Conservation (phyloP, 2,797 vertebrate genomes). For the Coendou prehensilis region DNA sequence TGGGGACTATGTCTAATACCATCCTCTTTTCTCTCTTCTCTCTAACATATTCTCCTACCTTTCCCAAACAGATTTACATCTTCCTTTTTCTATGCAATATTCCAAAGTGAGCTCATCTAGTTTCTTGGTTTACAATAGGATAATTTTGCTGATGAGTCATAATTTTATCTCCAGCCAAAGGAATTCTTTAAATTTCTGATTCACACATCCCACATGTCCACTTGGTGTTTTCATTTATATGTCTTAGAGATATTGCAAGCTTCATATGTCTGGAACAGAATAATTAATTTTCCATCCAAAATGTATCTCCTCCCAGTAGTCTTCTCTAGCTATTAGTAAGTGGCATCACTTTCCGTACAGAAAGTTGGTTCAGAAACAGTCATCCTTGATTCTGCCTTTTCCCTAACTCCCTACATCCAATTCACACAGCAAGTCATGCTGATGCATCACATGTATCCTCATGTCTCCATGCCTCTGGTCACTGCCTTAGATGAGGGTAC, state of each 20-base stretch:
- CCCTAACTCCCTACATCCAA: background rate
- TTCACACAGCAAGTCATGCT: background rate
- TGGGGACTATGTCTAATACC: conserved; percentile 3
- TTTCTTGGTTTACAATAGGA: conserved; percentile 55
- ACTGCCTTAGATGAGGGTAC: background rate
- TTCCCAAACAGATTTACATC: background rate
- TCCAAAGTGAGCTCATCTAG: conserved; percentile 8
- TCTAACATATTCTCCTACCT: conserved; percentile 6
- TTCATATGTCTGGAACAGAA: conserved; percentile 58
- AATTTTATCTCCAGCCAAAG: conserved; percentile 54
- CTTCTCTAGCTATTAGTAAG: background rate
- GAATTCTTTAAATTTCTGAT: conserved; percentile 52
- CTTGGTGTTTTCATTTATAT: conserved; percentile 51
- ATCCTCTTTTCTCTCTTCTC: background rate
- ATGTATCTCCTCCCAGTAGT: background rate
- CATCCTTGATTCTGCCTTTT: conserved; percentile 36
- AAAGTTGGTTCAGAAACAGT: conserved; percentile 23
- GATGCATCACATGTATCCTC: background rate
- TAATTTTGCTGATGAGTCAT: conserved; percentile 63
- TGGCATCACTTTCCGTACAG: conserved; percentile 16
- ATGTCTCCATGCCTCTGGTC: background rate
- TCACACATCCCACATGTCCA: conserved; percentile 53
- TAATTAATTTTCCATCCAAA: conserved; percentile 36
- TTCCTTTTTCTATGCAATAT: conserved; percentile 12
- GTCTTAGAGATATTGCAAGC: conserved; percentile 32